phyloP scores from a whole-genome alignment of 2,797 vertebrate species.

The Acridotheres tristis region DNA sequence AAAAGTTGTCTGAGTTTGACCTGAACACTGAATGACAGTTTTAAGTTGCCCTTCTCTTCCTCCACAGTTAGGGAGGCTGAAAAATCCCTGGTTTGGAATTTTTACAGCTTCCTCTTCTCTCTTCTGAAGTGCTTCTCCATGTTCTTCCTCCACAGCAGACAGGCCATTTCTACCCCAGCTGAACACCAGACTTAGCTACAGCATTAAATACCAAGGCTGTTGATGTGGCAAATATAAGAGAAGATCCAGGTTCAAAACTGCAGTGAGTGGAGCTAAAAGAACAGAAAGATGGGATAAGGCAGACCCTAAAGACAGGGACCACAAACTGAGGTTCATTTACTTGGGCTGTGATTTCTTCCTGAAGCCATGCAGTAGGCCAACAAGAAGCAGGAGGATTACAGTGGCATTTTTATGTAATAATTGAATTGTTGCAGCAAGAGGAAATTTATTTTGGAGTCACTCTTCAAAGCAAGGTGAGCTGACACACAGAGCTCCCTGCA shows the following conservation, averaged over 20 bases:
- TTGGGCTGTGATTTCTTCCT: background rate
- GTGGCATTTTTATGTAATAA: background rate
- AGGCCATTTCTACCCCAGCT: background rate
- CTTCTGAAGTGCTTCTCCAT: background rate
- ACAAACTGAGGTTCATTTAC: background rate
- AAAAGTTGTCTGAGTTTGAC: background rate
- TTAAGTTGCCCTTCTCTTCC: background rate
- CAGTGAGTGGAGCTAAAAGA: background rate
- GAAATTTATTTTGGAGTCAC: background rate
- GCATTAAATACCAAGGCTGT: background rate
- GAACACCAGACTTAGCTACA: background rate
- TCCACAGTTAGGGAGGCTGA: background rate
- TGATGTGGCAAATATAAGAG: background rate
- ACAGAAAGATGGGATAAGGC: background rate
- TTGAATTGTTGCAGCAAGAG: background rate
- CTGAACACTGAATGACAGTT: background rate
- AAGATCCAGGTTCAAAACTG: background rate
- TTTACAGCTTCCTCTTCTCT: background rate
- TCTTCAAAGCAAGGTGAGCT: slow-evolving; percentile 18
- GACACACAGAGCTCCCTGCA: background rate
- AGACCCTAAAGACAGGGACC: background rate
- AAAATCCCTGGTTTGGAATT: background rate
- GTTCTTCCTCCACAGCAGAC: background rate
- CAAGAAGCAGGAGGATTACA: background rate
- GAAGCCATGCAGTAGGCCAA: background rate